phyloP scores from a whole-genome alignment of 2,888 invertebrate species.

The Lysandra bellargus region DNA sequence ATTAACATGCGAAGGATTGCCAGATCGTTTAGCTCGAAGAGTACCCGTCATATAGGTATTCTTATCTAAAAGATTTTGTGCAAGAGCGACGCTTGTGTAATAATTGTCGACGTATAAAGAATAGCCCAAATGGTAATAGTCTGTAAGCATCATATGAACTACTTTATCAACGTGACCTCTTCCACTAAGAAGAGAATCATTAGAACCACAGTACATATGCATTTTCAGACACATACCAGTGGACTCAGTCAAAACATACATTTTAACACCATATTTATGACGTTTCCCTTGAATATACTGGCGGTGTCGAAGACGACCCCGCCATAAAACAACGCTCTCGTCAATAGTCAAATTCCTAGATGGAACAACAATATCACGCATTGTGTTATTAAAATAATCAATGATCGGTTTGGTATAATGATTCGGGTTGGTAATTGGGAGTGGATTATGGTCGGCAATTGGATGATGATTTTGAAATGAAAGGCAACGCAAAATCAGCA shows the following conservation, averaged over 20 bases:
- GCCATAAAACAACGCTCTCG: slow-evolving; percentile 50
- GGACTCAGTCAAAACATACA: neutral
- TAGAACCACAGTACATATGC: neutral
- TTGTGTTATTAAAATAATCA: neutral
- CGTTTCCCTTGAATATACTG: slow-evolving; percentile 43
- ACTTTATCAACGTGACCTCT: neutral
- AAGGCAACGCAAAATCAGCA: too few species aligned
- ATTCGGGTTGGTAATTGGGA: too few species aligned
- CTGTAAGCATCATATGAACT: neutral
- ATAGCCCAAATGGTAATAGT: too few species aligned
- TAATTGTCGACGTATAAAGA: slow-evolving; percentile 32
- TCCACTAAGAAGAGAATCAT: neutral
- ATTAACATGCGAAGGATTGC: too few species aligned
- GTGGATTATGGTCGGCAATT: too few species aligned
- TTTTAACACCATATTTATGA: slow-evolving; percentile 13
- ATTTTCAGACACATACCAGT: neutral
- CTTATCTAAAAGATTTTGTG: slow-evolving; percentile 32
- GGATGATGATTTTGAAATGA: too few species aligned
- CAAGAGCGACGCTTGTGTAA: slow-evolving; percentile 26
- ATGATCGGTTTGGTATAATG: too few species aligned
- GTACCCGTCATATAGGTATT: slow-evolving; percentile 40
- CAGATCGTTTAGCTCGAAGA: slow-evolving; percentile 32
- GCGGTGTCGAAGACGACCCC: slow-evolving; percentile 47
- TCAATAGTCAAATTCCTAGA: slow-evolving; percentile 46
- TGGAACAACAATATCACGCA: neutral